These are phyloP conservation scores for Hiodon alosoides DNA, from an alignment of 2,113 vertebrate genomes.

Conservation along the genomic window DNA sequence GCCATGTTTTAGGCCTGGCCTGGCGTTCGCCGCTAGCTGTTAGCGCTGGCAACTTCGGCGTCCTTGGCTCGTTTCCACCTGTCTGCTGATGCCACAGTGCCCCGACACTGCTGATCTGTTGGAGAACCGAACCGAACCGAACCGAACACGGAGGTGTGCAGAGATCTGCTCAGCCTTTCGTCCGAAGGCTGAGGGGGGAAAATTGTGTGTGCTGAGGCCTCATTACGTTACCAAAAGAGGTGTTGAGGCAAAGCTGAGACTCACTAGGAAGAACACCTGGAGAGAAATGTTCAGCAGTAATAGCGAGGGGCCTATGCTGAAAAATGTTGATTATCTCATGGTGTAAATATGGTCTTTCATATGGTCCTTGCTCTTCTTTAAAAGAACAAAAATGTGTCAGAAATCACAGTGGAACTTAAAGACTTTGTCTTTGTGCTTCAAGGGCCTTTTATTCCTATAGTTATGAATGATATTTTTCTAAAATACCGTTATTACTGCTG, in stretches of 20 bases:
- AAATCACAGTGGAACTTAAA: too few relatives aligned
- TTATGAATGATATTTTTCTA: too few relatives aligned
- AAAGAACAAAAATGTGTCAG: too few relatives aligned
- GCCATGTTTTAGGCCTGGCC: conserved; percentile 1
- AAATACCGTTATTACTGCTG: too few relatives aligned
- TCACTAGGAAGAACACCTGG: conserved; percentile 40
- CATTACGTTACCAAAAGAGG: conserved; percentile 60
- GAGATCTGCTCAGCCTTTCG: neutral
- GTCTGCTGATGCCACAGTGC: neutral
- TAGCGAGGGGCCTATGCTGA: conserved; percentile 24
- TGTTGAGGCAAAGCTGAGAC: conserved; percentile 53
- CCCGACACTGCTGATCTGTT: neutral
- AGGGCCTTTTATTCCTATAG: too few relatives aligned
- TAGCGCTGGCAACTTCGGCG: neutral
- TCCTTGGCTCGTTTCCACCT: conserved; percentile 1
- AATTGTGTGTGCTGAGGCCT: conserved; percentile 46
- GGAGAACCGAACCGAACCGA: neutral
- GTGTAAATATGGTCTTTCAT: neutral
- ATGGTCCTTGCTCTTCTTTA: too few relatives aligned
- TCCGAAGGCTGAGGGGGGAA: conserved; percentile 18
- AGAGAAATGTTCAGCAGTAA: conserved; percentile 39
- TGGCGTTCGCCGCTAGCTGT: neutral
- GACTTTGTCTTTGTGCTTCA: too few relatives aligned
- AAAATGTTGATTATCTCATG: neutral
- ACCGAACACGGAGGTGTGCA: neutral